phyloP scores from a whole-genome alignment of 2,797 vertebrate genomes.

The Microtus californicus region DNA sequence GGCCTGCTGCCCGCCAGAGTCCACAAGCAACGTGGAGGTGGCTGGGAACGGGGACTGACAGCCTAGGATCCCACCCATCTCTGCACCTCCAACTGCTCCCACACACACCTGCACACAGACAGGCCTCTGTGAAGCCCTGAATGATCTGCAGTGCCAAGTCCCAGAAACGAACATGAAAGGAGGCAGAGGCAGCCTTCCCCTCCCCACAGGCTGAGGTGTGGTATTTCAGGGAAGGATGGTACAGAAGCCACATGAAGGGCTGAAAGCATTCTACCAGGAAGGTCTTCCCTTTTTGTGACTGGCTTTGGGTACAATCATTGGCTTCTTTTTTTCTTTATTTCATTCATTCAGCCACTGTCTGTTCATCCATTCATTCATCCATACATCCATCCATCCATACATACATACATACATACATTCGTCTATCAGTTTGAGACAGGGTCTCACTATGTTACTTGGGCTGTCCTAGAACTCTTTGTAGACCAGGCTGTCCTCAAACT shows the following conservation, averaged over 20 bases:
- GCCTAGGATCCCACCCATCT: rapidly evolving
- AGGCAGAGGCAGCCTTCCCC: neutral
- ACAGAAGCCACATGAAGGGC: neutral
- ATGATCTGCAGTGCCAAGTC: rapidly evolving
- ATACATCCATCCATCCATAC: too few relatives aligned
- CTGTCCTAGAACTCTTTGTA: neutral
- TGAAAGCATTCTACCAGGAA: too few relatives aligned
- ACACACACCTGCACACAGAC: neutral
- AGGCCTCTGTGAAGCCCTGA: neutral
- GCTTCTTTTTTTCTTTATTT: neutral
- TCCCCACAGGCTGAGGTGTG: neutral
- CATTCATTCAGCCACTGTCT: neutral
- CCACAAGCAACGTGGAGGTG: neutral
- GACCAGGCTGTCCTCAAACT: neutral
- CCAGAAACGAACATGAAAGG: neutral
- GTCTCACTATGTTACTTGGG: neutral
- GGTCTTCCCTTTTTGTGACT: neutral
- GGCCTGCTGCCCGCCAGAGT: neutral
- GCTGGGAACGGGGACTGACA: neutral
- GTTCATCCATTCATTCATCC: neutral
- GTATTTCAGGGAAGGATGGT: neutral
- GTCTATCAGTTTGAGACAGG: neutral
- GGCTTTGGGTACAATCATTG: neutral
- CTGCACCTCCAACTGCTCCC: neutral
- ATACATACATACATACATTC: too few relatives aligned